Evolutionary conservation across 2,113 vertebrate species (phyloP).

Genomic region (Cromileptes altivelis): DNA sequence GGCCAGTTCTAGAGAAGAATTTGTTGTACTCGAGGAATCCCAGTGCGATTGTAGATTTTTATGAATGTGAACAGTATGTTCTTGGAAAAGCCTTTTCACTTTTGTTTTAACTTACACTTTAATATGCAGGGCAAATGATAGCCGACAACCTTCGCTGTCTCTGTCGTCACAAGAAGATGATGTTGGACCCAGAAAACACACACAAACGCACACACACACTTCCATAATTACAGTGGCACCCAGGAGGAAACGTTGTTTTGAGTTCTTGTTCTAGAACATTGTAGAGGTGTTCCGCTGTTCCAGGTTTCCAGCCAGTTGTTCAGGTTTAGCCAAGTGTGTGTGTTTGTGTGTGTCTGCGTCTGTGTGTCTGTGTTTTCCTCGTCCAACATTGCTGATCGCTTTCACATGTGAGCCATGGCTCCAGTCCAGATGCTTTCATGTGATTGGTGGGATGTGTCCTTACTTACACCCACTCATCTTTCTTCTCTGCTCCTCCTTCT

Average conservation of each 20-base stretch:
- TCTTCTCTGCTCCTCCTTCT: slow-evolving; percentile 10
- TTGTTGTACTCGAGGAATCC: not conserved
- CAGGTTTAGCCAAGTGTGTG: slow-evolving; percentile 47
- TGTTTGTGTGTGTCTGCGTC: slow-evolving; percentile 11
- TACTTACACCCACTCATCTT: slow-evolving; percentile 43
- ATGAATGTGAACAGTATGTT: not conserved
- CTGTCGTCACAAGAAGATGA: not conserved
- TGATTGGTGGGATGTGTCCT: slow-evolving; percentile 64
- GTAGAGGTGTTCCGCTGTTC: slow-evolving; percentile 41
- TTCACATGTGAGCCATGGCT: slow-evolving; percentile 73
- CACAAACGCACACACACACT: not conserved
- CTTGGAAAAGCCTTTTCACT: not conserved
- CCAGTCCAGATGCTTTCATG: slow-evolving; percentile 55
- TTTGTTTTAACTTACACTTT: not conserved
- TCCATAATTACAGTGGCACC: slow-evolving; percentile 1
- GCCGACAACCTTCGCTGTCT: not conserved
- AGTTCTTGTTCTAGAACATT: slow-evolving; percentile 47
- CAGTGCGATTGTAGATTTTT: not conserved
- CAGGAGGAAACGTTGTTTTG: slow-evolving; percentile 29
- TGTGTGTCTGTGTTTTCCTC: slow-evolving; percentile 24
- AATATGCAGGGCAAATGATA: not conserved
- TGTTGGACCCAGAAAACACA: slow-evolving; percentile 19
- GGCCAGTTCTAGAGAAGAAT: not conserved
- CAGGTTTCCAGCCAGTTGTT: slow-evolving; percentile 55
- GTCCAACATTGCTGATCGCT: slow-evolving; percentile 67